Evolutionary conservation across 1,140 invertebrate species (phyloP), one percentile per base, ranked within the genome.

Genomic region (Tetranychus cinnabarinus): DNA sequence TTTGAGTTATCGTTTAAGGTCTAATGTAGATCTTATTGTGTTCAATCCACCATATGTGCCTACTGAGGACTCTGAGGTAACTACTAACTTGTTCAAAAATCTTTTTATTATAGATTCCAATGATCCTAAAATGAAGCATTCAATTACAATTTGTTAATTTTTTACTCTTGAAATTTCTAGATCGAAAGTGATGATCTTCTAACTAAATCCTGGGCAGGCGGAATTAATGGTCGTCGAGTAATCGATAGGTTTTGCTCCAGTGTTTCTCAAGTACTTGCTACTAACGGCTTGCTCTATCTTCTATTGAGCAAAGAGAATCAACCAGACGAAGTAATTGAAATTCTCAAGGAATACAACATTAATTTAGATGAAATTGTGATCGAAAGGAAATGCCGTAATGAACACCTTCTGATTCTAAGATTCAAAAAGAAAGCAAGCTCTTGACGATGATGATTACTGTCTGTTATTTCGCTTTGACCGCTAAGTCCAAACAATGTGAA

Each of bases 31-130:
- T 78, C 61, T 97, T 33, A 73, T 98, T 58, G 67, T 98, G 57
- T 98, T 96, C 67, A 98, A 98, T 80, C 93, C 95, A 2, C 95
- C 95, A 0, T 98, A 98, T 77, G 92, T 97, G 52, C 83, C 87
- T 0, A 96, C 92, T 10, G 78, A 81, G 15, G 72, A 78, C 52
- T 69, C 77, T 42, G 86, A 91, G 75, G 78, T 86, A n/a, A 45
- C 6, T 33, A 34, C 23, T 13, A 33, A 52, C 5, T 33, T 23
- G 31, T 8, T n/a, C 15, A 6, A 52, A 52, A n/a, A 23, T 52
- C 6, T 33, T 23, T 52, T 52, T 15, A 8, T 52, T 8, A 5
- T 5, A n/a, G 4, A 52, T 52, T 52, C 13, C 34, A 56, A 23
- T 56, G 4, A 6, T 35, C 34, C 23, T 2, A 2, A 57, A 36